These are phyloP conservation scores for Centropus bengalensis DNA, from an alignment of 2,113 vertebrate species.

Conservation along the genomic window DNA sequence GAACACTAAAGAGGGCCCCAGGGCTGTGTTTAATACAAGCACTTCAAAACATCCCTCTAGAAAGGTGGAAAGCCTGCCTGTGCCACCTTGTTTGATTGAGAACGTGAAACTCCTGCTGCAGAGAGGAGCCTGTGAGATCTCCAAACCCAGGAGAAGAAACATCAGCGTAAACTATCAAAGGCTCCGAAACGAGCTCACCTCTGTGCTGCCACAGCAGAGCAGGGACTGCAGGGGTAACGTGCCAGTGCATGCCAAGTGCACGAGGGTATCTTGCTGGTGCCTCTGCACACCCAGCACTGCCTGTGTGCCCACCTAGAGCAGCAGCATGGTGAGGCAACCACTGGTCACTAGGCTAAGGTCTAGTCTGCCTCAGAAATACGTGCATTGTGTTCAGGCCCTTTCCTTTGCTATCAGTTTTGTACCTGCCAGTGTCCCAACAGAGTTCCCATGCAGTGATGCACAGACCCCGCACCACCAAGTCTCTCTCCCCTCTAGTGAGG, in stretches of 20 bases:
- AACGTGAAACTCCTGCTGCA: neutral
- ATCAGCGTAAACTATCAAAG: neutral
- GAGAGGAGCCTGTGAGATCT: neutral
- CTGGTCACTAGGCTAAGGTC: neutral
- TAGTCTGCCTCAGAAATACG: neutral
- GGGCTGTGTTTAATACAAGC: neutral
- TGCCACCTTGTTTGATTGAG: neutral
- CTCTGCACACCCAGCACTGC: neutral
- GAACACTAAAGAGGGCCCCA: neutral
- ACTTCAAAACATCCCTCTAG: neutral
- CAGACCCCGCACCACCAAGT: neutral
- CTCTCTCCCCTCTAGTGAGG: neutral
- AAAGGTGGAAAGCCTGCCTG: neutral
- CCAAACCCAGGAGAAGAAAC: neutral
- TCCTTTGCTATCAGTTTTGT: neutral
- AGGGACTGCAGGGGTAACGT: rapidly evolving
- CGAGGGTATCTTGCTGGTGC: neutral
- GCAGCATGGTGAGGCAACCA: too few species aligned
- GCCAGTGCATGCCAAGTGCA: neutral
- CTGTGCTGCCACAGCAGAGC: rapidly evolving
- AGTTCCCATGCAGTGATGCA: neutral
- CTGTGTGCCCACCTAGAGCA: rapidly evolving
- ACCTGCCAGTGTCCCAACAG: neutral
- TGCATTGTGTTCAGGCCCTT: neutral
- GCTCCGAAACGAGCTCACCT: neutral